A percentile compares a stretch with the other conserved stretches of the same genome.
phyloP scores from a whole-genome alignment of 2,888 invertebrate species.

The Rhaphigaster nebulosa region DNA sequence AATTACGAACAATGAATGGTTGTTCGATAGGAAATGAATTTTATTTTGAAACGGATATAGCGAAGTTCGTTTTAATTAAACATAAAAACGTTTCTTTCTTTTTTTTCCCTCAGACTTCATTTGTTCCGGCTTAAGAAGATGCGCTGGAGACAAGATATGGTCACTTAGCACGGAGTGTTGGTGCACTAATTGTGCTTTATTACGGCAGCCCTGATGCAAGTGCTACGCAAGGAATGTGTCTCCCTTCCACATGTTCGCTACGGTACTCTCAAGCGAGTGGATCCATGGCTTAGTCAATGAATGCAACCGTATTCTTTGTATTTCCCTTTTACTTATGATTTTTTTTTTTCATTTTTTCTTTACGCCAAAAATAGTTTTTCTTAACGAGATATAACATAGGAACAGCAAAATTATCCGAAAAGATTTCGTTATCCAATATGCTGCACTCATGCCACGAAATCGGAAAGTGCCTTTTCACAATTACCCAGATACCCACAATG shows the following conservation, averaged over 20 bases:
- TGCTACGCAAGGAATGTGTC: background rate
- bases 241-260: background rate
- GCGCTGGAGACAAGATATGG: background rate
- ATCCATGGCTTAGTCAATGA: background rate
- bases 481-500: no score
- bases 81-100: background rate
- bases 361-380: no score
- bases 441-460: no score
- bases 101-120: background rate
- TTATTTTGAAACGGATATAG: no score
- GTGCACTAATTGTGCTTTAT: slow-evolving; percentile 7
- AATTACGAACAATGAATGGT: background rate
- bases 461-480: no score
- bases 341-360: no score
- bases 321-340: no score
- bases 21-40: no score
- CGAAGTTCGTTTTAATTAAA: background rate
- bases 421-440: no score
- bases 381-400: no score
- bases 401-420: no score
- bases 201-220: background rate
- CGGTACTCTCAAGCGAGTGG: background rate
- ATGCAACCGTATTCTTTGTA: background rate
- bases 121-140: background rate
- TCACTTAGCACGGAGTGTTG: background rate